Conservation (phyloP, 2,797 vertebrate species). For the Cygnus olor region DNA sequence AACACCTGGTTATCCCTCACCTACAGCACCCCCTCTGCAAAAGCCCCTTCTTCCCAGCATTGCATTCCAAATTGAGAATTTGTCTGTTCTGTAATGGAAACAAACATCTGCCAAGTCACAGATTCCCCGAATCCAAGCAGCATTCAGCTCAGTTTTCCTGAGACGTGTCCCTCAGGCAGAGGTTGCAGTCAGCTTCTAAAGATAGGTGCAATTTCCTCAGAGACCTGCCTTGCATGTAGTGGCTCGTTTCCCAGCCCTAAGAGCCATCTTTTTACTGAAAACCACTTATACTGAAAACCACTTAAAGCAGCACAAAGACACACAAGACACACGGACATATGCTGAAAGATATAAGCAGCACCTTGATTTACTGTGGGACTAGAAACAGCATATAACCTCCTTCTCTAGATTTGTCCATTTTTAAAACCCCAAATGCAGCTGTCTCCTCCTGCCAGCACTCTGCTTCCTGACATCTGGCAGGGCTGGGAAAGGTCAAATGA, state of each 20-base stretch:
- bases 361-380: conserved; percentile 56
- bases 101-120: not conserved
- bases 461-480: conserved; percentile 17
- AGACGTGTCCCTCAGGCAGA: not conserved
- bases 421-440: not conserved
- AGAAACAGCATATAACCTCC: not conserved
- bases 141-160: not conserved
- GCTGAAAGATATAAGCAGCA: conserved; percentile 33
- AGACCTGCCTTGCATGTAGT: not conserved
- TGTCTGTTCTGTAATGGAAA: not conserved
- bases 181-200: not conserved
- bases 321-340: conserved; percentile 26
- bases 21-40: not conserved
- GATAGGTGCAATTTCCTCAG: not conserved
- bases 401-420: not conserved
- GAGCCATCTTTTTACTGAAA: not conserved
- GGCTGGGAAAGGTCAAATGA: conserved; percentile 13
- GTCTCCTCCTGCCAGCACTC: conserved; percentile 2
- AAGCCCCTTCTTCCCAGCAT: not conserved
- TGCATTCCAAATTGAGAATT: not conserved
- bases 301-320: conserved; percentile 50
- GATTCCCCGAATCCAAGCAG: not conserved
- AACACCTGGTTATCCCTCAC: not conserved
- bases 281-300: not conserved
- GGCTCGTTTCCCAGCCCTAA: not conserved